Base-by-base conservation (phyloP, 1,140 invertebrate genomes). In the Drosophila leontia region DNA sequence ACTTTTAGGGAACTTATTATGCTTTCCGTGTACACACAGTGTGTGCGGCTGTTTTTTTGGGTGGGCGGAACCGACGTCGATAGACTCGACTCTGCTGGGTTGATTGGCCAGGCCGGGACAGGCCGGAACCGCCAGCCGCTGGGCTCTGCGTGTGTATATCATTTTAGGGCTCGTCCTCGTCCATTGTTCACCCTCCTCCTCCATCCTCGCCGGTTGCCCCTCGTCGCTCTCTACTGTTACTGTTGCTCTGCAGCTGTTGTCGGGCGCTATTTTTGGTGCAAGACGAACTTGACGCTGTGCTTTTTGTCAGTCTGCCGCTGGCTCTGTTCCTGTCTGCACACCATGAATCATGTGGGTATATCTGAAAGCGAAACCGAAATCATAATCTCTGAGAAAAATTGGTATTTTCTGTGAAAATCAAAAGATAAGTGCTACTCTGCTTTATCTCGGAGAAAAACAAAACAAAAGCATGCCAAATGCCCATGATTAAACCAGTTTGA, bases 1-100 rank as follows among this genome's bases (percentile, higher is more conserved):
- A 85, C 85, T 90, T 90, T 80, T 78, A 71, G 85, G 81, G 67
- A 90, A 80, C 83, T 71, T 77, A 87, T 82, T 82, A 87, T 83
- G 71, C 77, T 77, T 70, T 74, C 57, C 59, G 74, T 69, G 69
- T 60, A 37, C 34, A 50, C 61, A 65, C 29, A 19, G 19, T 67
- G 35, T 34, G 47, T 9, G 26, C 26, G 51, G 34, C 13, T 44
- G 50, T 6, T 17, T 37, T 51, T 51, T 62, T 67, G 64, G 67
- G 64, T 64, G 58, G 76, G 45, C 47, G 47, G 57, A 63, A 48
- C 29, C 48, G 12, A 32, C 34, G 51, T 17, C 55, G 61, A 78
- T 78, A 62, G 76, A 75, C 74, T 44, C 75, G 65, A 57, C 72
- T 60, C 75, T 78, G 42, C 58, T 70, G 65, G 63, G 56, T 78